Conservation (phyloP, 2,113 vertebrate species). For the Ceyx margarethae region DNA sequence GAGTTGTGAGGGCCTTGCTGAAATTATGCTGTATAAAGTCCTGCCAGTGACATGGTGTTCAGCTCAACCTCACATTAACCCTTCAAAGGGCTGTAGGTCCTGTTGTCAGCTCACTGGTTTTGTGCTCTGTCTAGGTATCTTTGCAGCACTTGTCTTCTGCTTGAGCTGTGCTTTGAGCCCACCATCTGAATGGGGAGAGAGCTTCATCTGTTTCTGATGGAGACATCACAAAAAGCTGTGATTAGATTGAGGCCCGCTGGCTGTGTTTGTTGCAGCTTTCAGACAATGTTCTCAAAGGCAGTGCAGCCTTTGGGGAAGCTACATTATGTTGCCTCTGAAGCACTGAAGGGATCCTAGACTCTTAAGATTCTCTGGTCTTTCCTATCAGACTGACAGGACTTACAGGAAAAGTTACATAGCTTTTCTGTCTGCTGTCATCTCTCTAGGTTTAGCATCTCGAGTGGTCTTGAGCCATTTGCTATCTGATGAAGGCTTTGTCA, state of each 20-base stretch:
- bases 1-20: neutral
- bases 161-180: neutral
- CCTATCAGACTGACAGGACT: neutral
- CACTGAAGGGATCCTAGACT: neutral
- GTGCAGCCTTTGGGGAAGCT: neutral
- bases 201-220: neutral
- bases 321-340: neutral
- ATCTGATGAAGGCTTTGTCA: neutral
- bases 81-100: neutral
- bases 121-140: neutral
- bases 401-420: neutral
- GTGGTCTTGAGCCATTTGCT: neutral
- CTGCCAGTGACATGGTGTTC: neutral
- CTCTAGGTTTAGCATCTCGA: neutral
- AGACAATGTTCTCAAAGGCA: accelerated
- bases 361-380: neutral
- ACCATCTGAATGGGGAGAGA: neutral
- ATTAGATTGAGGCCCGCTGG: neutral
- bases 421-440: neutral
- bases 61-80: neutral
- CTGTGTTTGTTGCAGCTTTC: neutral
- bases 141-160: neutral
- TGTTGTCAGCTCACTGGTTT: accelerated
- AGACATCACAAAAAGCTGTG: neutral
- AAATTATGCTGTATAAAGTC: neutral